Percentiles rank a stretch among this genome's conserved stretches.
Conservation (phyloP, 2,797 vertebrate genomes). For the Lepilemur septentrionalis region DNA sequence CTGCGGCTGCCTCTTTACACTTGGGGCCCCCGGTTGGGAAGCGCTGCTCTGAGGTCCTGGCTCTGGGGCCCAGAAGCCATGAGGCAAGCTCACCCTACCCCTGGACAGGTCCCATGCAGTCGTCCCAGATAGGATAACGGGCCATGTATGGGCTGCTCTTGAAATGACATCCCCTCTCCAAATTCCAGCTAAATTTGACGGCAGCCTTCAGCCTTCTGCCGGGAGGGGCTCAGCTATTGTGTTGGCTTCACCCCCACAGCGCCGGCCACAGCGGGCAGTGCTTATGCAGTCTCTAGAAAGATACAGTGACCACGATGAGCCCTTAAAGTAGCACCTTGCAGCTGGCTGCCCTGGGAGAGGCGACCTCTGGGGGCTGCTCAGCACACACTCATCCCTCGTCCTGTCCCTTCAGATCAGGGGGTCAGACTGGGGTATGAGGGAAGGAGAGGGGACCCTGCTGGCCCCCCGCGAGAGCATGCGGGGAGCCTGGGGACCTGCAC, state of each 20-base stretch:
- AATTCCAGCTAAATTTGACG: neutral
- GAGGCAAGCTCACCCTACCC: neutral
- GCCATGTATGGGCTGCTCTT: neutral
- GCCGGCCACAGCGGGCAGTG: neutral
- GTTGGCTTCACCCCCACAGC: too few species aligned
- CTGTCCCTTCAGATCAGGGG: neutral
- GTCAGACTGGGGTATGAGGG: fast-evolving
- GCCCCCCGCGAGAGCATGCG: too few species aligned
- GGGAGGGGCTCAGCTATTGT: fast-evolving
- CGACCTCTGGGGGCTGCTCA: fast-evolving
- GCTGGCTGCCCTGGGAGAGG: neutral
- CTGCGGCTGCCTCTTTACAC: neutral
- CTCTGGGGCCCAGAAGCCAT: fast-evolving
- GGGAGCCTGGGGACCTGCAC: neutral
- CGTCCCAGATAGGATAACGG: fast-evolving
- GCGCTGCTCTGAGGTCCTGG: neutral
- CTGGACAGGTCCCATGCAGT: neutral
- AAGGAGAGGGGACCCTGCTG: neutral
- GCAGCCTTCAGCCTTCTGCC: neutral
- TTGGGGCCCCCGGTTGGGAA: fast-evolving
- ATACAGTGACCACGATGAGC: neutral
- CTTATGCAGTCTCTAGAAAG: fast-evolving
- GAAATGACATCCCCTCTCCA: neutral
- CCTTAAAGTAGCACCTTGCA: neutral
- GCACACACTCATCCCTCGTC: too few species aligned